phyloP scores from a whole-genome alignment of 1,140 invertebrate genomes.

The Bursaphelenchus mucronatus region DNA sequence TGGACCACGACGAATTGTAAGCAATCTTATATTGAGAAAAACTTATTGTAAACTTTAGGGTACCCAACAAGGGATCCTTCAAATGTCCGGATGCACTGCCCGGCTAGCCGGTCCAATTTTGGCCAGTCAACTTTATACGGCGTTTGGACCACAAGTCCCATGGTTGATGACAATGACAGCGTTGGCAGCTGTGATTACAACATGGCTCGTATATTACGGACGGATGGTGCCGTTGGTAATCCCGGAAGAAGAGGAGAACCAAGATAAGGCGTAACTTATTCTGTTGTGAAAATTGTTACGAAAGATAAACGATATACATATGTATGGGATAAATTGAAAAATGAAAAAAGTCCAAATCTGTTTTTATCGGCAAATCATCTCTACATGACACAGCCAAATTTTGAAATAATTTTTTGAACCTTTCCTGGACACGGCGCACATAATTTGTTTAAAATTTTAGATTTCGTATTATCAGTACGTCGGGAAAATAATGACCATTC shows the following conservation, averaged over 20 bases:
- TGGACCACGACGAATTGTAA: conserved; percentile 22
- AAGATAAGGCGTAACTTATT: neutral
- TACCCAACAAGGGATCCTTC: conserved; percentile 49
- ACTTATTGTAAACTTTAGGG: conserved; percentile 22
- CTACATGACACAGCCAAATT: too few relatives aligned
- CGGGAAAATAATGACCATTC: too few relatives aligned
- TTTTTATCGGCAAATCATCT: too few relatives aligned
- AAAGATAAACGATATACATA: too few relatives aligned
- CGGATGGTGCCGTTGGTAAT: conserved; percentile 9
- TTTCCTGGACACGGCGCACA: too few relatives aligned
- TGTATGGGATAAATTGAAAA: too few relatives aligned
- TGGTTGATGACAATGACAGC: conserved; percentile 2
- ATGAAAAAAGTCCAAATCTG: too few relatives aligned
- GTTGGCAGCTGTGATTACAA: neutral
- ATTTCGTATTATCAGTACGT: too few relatives aligned
- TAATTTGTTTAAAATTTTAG: too few relatives aligned
- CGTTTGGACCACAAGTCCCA: conserved; percentile 7
- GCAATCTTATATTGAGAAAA: too few relatives aligned
- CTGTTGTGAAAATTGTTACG: too few relatives aligned
- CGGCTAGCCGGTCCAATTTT: conserved; percentile 34
- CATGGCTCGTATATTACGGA: conserved; percentile 1
- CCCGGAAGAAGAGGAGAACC: neutral
- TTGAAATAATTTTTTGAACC: too few relatives aligned
- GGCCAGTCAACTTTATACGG: conserved; percentile 4
- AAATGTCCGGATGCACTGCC: conserved; percentile 37